Evolutionary conservation across 2,888 invertebrate genomes (phyloP).

Genomic region (Protonemura montana): DNA sequence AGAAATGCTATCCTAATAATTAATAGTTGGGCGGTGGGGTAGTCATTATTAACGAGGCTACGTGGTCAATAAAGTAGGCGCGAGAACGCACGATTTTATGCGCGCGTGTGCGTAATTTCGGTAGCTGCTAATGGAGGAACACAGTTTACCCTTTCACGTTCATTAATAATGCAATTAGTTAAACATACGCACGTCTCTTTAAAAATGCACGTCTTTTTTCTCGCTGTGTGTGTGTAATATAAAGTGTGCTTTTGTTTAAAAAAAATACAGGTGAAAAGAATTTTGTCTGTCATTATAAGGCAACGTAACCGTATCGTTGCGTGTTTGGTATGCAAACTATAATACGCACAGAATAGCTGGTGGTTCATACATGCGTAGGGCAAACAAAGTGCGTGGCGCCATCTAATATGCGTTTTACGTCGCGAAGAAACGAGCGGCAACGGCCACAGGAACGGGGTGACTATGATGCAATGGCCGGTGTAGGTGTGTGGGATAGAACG

Average conservation of each 20-base stretch:
- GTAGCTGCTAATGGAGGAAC: constrained; percentile 7
- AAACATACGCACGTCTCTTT: background rate
- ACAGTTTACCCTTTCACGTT: background rate
- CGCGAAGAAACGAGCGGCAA: background rate
- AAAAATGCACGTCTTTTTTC: background rate
- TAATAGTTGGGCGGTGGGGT: background rate
- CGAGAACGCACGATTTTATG: background rate
- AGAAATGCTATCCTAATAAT: constrained; percentile 12
- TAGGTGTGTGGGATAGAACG: no score
- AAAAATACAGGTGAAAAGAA: background rate
- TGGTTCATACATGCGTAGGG: background rate
- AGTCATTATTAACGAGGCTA: background rate
- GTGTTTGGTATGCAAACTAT: background rate
- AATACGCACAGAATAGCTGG: background rate
- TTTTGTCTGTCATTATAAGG: background rate
- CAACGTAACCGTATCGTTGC: background rate
- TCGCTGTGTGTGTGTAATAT: background rate
- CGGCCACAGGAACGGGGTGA: background rate
- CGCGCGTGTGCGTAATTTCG: background rate
- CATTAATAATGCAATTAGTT: background rate
- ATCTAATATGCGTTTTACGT: background rate
- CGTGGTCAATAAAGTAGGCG: background rate
- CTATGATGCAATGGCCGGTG: background rate
- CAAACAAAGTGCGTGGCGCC: background rate
- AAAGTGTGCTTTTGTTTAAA: background rate